phyloP scores from a whole-genome alignment of 2,888 invertebrate genomes.

The Trichopria drosophilae region DNA sequence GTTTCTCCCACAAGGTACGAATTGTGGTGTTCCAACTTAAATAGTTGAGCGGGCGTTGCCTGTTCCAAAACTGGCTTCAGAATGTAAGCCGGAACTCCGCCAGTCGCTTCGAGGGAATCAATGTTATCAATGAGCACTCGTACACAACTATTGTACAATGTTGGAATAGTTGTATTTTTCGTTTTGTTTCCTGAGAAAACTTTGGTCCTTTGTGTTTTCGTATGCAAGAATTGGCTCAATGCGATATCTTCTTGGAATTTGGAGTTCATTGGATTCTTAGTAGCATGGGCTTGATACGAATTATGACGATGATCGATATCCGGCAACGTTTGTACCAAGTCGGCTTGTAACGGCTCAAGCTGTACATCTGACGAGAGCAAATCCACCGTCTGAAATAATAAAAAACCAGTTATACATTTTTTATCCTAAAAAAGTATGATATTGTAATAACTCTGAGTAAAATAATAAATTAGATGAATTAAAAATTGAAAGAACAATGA shows the following conservation, averaged over 20 bases:
- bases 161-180: slow-evolving; percentile 68
- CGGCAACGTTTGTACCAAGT: too few species aligned
- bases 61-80: slow-evolving; percentile 85
- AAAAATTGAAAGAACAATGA: too few species aligned
- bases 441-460: too few species aligned
- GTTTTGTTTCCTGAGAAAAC: slow-evolving; percentile 82
- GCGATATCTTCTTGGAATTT: too few species aligned
- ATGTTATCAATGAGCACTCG: slow-evolving; percentile 88
- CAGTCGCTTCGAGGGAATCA: slow-evolving; percentile 87
- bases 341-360: slow-evolving; percentile 69
- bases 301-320: too few species aligned
- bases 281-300: too few species aligned
- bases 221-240: too few species aligned
- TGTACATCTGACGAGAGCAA: slow-evolving; percentile 66
- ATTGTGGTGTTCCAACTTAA: slow-evolving; percentile 84
- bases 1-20: slow-evolving; percentile 90
- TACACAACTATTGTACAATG: slow-evolving; percentile 82
- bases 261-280: too few species aligned
- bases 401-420: too few species aligned
- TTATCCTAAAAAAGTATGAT: too few species aligned
- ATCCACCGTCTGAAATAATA: slow-evolving; percentile 57
- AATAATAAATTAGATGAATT: too few species aligned
- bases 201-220: too few species aligned
- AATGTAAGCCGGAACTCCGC: slow-evolving; percentile 88
- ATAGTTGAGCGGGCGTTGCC: slow-evolving; percentile 84